Conservation (phyloP, 2,113 vertebrate genomes). For the Tragelaphus scriptus region DNA sequence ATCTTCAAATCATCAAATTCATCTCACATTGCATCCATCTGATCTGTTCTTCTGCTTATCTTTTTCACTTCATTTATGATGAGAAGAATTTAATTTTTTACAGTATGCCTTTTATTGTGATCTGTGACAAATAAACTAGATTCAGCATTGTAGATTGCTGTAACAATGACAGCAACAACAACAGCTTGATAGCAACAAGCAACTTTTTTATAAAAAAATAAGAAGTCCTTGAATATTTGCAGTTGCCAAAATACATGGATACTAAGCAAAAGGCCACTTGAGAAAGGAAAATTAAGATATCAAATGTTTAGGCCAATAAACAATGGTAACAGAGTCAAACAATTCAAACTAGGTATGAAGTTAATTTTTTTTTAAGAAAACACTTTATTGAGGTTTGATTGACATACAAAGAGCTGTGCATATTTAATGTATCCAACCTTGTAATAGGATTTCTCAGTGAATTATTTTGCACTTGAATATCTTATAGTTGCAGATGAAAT, state of each 20-base stretch:
- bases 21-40: background rate
- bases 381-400: background rate
- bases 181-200: background rate
- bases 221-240: background rate
- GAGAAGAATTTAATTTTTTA: background rate
- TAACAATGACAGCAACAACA: background rate
- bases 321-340: background rate
- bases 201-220: background rate
- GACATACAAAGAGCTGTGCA: background rate
- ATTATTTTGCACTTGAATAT: background rate
- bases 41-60: background rate
- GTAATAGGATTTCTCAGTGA: background rate
- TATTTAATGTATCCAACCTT: background rate
- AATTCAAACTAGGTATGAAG: background rate
- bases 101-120: background rate
- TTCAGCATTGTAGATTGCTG: background rate
- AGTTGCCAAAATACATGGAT: background rate
- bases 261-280: background rate
- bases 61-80: fast-evolving
- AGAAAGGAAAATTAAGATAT: background rate
- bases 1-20: background rate
- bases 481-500: background rate
- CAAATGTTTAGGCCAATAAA: background rate
- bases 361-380: background rate
- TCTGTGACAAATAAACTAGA: background rate